Evolutionary conservation across 2,888 invertebrate species (phyloP).

Genomic region (Boloria euphrosyne): DNA sequence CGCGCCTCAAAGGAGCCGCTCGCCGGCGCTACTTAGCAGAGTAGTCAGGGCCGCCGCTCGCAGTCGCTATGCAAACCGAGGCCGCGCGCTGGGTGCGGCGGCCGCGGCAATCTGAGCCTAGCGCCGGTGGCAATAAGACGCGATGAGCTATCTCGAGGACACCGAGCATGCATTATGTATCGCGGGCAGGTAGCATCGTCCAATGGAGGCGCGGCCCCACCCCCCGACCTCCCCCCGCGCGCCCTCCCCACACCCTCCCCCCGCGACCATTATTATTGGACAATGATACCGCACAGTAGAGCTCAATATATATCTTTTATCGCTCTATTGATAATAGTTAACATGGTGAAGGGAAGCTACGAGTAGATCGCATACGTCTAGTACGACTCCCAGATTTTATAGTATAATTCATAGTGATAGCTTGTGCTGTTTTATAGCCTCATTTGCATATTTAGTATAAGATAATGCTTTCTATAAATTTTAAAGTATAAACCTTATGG

Average conservation of each 20-base stretch:
- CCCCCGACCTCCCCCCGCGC: conserved; percentile 32
- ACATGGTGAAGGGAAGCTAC: conserved; percentile 21
- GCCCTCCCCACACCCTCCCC: conserved; percentile 17
- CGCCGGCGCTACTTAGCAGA: conserved; percentile 12
- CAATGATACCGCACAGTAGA: conserved; percentile 31
- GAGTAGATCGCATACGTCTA: background rate
- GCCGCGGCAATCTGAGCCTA: conserved; percentile 28
- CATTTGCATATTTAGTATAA: conserved; percentile 12
- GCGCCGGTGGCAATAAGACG: conserved; percentile 14
- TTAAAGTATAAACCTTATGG: no score
- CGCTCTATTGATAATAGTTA: conserved; percentile 22
- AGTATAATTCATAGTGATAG: background rate
- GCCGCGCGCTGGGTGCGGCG: conserved; percentile 6
- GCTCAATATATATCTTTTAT: conserved; percentile 29
- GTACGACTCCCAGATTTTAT: background rate
- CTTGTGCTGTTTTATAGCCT: conserved; percentile 11
- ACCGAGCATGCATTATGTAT: conserved; percentile 38
- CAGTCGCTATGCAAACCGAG: background rate
- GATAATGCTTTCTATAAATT: background rate
- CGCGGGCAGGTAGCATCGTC: conserved; percentile 40
- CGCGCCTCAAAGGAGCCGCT: conserved; percentile 26
- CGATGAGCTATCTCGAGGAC: conserved; percentile 41
- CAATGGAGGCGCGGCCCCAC: conserved; percentile 42
- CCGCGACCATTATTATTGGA: conserved; percentile 32
- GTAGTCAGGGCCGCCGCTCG: background rate